Evolutionary conservation across 2,888 invertebrate species (phyloP), one percentile per base, ranked within the genome.

Genomic region (Mesopsocus fuscifrons): DNA sequence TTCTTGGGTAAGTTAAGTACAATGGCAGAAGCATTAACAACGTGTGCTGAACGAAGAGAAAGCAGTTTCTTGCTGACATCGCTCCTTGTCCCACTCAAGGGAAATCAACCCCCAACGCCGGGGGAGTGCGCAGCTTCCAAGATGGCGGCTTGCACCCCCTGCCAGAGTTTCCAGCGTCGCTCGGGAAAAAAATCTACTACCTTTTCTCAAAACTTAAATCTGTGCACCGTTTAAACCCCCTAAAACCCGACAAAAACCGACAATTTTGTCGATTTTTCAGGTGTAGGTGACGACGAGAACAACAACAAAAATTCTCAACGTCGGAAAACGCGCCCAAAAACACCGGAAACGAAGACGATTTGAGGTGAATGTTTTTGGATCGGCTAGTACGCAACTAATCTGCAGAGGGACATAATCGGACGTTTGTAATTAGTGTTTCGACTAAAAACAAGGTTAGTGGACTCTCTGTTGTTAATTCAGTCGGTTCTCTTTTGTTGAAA

Each of bases 381-480:
- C 6, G 18, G 38, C 6, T 38, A 38, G 21, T 38, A 38, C 20
- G 17, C 38, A 21, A 38, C 17, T 38, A 38, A 38, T 38, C 21
- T 21, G n/a, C 38, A 11, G 15, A n/a, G 17, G 17, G 18, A 15
- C 21, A 18, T 16, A 38, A 38, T 38, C 38, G 38, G 15, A 13
- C n/a, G 15, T 16, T 38, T n/a, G 20, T 38, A 38, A 38, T 38
- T 38, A 38, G 38, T 18, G 18, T 18, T 20, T 38, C 20, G 38
- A 38, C 18, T 21, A 13, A 38, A 38, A 38, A 38, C 21, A 38
- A 38, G 38, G 17, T 38, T 38, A 38, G 38, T 38, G 21, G 21
- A 38, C 21, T 38, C 13, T 38, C 21, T 20, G 38, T 20, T 20
- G 38, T 38, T 38, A 38, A 38, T 38, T 38, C 18, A 21, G 21